Conservation (phyloP, 2,797 vertebrate genomes). For the Pitangus sulphuratus region DNA sequence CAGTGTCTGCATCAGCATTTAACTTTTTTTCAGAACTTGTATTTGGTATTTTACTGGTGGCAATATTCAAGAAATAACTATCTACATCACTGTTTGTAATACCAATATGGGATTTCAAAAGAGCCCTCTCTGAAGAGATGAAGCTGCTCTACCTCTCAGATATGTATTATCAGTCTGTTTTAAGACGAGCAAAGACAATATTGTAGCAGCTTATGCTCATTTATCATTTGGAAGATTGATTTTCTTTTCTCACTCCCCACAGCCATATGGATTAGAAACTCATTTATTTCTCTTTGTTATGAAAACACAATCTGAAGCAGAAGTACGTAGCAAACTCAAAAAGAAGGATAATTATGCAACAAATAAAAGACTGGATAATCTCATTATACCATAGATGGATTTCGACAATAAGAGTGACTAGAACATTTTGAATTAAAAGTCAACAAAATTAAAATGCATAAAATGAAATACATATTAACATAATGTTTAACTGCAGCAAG, state of each 20-base stretch:
- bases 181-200: background rate
- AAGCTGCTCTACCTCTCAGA: background rate
- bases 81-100: background rate
- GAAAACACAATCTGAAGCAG: background rate
- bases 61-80: background rate
- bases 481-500: background rate
- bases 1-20: background rate
- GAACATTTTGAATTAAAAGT: slow-evolving; percentile 31
- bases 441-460: slow-evolving; percentile 26
- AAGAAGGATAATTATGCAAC: slow-evolving; percentile 16
- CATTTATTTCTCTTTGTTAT: slow-evolving; percentile 40
- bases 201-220: background rate
- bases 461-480: background rate
- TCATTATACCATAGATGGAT: background rate
- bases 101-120: background rate
- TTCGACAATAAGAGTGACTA: background rate
- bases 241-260: background rate
- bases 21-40: background rate
- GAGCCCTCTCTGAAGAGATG: background rate
- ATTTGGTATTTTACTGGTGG: background rate
- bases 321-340: background rate
- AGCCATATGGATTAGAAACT: slow-evolving; percentile 9
- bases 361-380: slow-evolving; percentile 9
- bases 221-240: slow-evolving; percentile 8
- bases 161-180: background rate